Base-by-base conservation (phyloP, 2,888 invertebrate genomes). In the Calephelis perditalis region DNA sequence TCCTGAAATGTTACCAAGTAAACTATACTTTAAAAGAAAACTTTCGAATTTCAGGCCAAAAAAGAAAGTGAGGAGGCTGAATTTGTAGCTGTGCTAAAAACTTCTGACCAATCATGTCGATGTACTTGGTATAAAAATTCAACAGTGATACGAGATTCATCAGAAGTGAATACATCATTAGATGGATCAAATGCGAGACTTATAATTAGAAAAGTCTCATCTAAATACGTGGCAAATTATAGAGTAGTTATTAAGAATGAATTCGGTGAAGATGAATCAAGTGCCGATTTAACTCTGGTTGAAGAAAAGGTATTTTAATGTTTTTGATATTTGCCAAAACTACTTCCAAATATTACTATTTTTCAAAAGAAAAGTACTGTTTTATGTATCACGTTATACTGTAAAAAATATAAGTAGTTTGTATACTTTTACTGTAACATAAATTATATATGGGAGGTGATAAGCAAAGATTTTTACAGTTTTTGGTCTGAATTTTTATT, bases 231-330 rank as follows among this genome's bases (percentile, higher is more conserved):
- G 5, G 97, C 97, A 52, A 94, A 93, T 58, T 98, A 97, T 84
- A 95, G 94, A 75, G 94, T 98, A 54, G 94, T 97, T 37, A 95
- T 98, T 60, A 94, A 94, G 75, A 99, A 99, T 80, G 97, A 98
- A 79, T 95, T 94, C 71, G 99, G 99, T 58, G 95, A 96, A 78
- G 98, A 97, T 71, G 96, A 97, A 76, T 96, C 96, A 2, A 93
- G 94, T 55, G 96, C 98, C 56, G 95, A 96, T 73, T 92, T 99
- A 62, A 96, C 95, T 35, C 94, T 99, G 10, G 93, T 91, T 1
- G 90, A 90, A 67, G 92, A 92, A 77, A 92, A 93, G 84, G 90
- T 87, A 76, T 65, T 49, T 43, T 43, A 35, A 40, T 40, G 26
- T 26, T 26, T 26, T 26, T 26, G 26, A 26, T 26, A 26, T 26